Conservation (phyloP, 1,140 invertebrate genomes). For the Nixonia krombeini region DNA sequence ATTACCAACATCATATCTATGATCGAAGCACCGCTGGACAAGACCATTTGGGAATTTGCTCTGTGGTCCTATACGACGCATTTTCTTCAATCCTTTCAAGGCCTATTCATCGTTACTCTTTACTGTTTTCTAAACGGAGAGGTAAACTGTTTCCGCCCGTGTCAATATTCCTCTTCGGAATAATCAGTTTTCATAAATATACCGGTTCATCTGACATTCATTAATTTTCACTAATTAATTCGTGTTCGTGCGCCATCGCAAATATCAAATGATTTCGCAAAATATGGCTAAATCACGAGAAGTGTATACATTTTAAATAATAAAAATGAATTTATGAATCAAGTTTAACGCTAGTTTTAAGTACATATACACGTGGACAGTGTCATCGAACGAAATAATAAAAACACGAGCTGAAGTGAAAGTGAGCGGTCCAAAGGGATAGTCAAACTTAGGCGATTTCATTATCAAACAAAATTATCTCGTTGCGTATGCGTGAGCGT, state of each 20-base stretch:
- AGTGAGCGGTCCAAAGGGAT: too few relatives aligned
- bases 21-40: constrained; percentile 77
- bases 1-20: constrained; percentile 85
- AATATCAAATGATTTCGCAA: too few relatives aligned
- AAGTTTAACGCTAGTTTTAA: too few relatives aligned
- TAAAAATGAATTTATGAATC: not conserved
- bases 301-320: too few relatives aligned
- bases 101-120: constrained; percentile 85
- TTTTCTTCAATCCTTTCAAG: constrained; percentile 88
- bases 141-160: constrained; percentile 74
- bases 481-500: constrained; percentile 21
- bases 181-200: not conserved
- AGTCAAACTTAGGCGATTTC: not conserved
- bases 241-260: too few relatives aligned
- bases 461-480: not conserved
- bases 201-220: too few relatives aligned
- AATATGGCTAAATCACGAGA: too few relatives aligned
- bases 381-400: too few relatives aligned
- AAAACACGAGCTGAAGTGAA: not conserved
- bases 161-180: too few relatives aligned
- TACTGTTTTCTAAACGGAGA: constrained; percentile 93
- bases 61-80: constrained; percentile 86
- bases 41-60: constrained; percentile 79
- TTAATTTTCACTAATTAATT: too few relatives aligned
- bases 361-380: too few relatives aligned